Conservation (phyloP, 2,797 vertebrate genomes). For the Okamejei kenojei region DNA sequence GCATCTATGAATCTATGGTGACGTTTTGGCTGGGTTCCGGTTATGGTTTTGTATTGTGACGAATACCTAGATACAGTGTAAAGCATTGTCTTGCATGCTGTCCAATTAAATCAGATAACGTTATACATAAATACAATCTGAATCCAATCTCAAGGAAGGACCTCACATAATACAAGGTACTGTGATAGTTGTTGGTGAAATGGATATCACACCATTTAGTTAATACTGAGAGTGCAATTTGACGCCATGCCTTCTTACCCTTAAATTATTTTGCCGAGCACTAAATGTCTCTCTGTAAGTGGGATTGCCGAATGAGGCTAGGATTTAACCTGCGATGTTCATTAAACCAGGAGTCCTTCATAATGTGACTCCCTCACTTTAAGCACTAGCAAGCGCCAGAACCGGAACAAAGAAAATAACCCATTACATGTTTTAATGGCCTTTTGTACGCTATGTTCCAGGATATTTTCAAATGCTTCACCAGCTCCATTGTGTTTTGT, state of each 20-base stretch:
- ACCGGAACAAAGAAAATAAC: background rate
- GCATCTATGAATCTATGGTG: too few relatives aligned
- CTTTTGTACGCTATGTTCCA: background rate
- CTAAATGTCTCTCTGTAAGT: background rate
- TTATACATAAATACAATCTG: too few relatives aligned
- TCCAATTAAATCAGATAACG: too few relatives aligned
- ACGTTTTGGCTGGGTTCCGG: too few relatives aligned
- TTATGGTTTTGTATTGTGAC: too few relatives aligned
- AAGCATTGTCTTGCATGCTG: too few relatives aligned
- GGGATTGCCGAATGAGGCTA: too few relatives aligned
- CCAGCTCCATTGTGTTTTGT: background rate
- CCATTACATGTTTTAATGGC: background rate
- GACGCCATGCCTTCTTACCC: too few relatives aligned
- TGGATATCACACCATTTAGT: background rate
- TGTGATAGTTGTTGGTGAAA: background rate
- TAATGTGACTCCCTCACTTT: background rate
- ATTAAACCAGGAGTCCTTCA: background rate
- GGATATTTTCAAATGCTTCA: constrained; percentile 29
- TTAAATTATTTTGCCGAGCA: background rate
- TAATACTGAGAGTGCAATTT: background rate
- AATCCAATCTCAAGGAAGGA: too few relatives aligned
- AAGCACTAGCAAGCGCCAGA: background rate
- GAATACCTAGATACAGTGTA: too few relatives aligned
- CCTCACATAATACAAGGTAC: background rate
- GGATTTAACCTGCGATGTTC: background rate